These are phyloP conservation scores for Acanthurus leucopareius DNA, from an alignment of 2,797 vertebrate species.

Conservation along the genomic window DNA sequence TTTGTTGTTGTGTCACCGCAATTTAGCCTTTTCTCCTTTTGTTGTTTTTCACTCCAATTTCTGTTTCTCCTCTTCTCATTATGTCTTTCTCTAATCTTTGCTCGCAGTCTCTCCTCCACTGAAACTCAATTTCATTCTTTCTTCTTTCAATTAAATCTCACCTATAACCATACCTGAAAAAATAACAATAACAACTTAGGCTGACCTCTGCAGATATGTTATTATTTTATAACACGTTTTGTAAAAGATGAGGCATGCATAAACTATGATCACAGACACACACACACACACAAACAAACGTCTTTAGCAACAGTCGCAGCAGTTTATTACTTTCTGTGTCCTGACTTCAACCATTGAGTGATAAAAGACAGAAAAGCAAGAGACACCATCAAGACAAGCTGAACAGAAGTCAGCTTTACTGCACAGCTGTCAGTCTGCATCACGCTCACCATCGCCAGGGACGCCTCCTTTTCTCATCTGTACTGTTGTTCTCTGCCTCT, in stretches of 20 bases:
- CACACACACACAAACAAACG: not conserved
- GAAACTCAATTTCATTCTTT: constrained; percentile 30
- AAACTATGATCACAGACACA: not conserved
- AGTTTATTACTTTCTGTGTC: constrained; percentile 25
- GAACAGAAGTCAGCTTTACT: constrained; percentile 38
- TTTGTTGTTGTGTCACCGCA: not conserved
- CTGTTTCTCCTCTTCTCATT: constrained; percentile 3
- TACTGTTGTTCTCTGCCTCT: not conserved
- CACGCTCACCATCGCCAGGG: constrained; percentile 21
- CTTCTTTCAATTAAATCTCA: constrained; percentile 11
- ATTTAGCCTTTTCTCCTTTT: constrained; percentile 1
- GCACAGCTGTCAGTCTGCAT: constrained; percentile 53
- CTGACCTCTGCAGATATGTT: constrained; percentile 14
- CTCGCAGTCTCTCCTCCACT: constrained; percentile 16
- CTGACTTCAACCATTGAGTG: constrained; percentile 28
- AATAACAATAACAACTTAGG: not conserved
- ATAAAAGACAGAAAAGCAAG: constrained; percentile 30
- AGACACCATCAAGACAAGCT: constrained; percentile 36
- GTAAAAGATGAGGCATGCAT: not conserved
- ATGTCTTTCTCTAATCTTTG: constrained; percentile 4
- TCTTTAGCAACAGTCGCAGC: not conserved
- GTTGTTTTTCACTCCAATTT: constrained; percentile 13
- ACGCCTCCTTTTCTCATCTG: not conserved
- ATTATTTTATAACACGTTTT: constrained; percentile 2
- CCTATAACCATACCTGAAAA: constrained; percentile 1